Conservation (phyloP, 2,113 vertebrate species). For the Nothocercus julius region DNA sequence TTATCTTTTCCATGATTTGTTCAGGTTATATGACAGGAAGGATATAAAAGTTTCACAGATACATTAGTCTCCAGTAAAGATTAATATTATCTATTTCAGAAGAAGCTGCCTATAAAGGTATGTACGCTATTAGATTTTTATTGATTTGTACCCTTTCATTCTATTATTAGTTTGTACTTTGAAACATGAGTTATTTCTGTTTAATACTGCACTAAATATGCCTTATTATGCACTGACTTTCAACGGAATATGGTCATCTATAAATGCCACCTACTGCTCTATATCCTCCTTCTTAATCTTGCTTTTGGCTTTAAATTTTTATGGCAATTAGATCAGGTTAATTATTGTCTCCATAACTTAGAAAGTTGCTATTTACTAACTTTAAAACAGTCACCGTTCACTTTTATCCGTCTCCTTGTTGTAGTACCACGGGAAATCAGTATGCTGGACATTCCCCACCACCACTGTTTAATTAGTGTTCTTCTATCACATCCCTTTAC, state of each 20-base stretch:
- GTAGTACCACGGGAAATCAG: not conserved
- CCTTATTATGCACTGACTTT: not conserved
- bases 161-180: not conserved
- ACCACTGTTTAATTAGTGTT: not conserved
- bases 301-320: not conserved
- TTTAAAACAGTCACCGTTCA: not conserved
- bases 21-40: not conserved
- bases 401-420: not conserved
- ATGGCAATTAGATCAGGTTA: not conserved
- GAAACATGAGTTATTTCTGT: not conserved
- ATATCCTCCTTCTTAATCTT: not conserved
- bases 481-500: not conserved
- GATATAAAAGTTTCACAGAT: not conserved
- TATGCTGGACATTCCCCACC: not conserved
- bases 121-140: not conserved
- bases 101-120: not conserved
- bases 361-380: not conserved
- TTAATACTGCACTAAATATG: not conserved
- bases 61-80: not conserved
- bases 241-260: not conserved
- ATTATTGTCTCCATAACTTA: not conserved
- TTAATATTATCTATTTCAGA: not conserved
- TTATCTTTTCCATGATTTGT: not conserved
- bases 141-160: not conserved
- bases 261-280: not conserved